These are phyloP conservation scores for Pteria penguin DNA, from an alignment of 2,888 invertebrate species.

Conservation along the genomic window DNA sequence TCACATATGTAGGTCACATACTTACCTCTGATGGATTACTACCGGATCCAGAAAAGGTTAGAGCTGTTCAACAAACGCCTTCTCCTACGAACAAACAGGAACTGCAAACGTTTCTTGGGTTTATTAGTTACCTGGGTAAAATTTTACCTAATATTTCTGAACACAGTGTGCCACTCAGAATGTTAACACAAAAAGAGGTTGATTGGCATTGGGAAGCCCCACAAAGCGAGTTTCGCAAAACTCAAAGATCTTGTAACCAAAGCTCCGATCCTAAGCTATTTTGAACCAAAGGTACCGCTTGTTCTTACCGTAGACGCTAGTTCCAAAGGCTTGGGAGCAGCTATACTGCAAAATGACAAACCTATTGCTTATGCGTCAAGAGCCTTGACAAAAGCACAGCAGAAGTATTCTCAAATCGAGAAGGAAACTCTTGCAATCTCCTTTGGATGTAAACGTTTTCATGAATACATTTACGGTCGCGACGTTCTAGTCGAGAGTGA, in stretches of 20 bases:
- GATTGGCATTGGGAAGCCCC: conserved; percentile 7
- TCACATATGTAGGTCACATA: conserved; percentile 48
- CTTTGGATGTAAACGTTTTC: conserved; percentile 42
- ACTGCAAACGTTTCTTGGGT: conserved; percentile 39
- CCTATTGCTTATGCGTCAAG: conserved; percentile 47
- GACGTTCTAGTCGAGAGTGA: conserved; percentile 38
- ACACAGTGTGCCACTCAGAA: conserved; percentile 34
- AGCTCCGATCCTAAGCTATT: conserved; percentile 50
- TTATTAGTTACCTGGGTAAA: conserved; percentile 40
- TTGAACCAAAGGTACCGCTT: conserved; percentile 28
- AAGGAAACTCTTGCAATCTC: conserved; percentile 51
- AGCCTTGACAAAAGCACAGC: conserved; percentile 42
- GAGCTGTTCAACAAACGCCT: conserved; percentile 11
- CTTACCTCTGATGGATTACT: conserved; percentile 36
- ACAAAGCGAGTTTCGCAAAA: conserved; percentile 16
- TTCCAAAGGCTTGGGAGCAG: conserved; percentile 54
- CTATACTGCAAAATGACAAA: conserved; percentile 36
- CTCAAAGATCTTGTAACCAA: conserved; percentile 41
- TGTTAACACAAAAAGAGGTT: conserved; percentile 10
- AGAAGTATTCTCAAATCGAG: conserved; percentile 50
- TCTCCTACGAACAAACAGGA: not conserved
- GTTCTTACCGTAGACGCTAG: conserved; percentile 52
- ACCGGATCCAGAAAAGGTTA: conserved; percentile 39
- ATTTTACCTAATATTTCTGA: conserved; percentile 40
- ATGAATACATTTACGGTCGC: conserved; percentile 42